These are phyloP conservation scores for Erebia epiphron DNA, from an alignment of 2,888 invertebrate species.

Conservation along the genomic window DNA sequence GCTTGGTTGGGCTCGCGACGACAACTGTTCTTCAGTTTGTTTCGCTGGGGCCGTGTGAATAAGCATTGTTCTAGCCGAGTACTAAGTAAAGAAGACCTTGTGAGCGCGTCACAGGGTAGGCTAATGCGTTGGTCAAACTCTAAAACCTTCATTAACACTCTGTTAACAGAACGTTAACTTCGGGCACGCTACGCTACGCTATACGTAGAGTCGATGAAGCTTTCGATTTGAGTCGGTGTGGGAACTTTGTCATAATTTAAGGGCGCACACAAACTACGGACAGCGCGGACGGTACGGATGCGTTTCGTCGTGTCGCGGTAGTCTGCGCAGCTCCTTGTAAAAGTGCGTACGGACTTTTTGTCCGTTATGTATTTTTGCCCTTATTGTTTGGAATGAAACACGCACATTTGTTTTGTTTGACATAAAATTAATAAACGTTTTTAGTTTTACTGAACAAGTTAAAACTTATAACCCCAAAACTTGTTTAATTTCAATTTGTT, in stretches of 20 bases:
- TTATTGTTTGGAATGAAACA: too few species aligned
- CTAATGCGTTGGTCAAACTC: slow-evolving; percentile 26
- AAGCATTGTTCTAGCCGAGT: slow-evolving; percentile 55
- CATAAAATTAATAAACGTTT: too few species aligned
- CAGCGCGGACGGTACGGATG: too few species aligned
- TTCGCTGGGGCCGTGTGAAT: slow-evolving; percentile 74
- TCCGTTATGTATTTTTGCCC: too few species aligned
- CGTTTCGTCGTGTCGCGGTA: too few species aligned
- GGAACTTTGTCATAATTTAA: background rate
- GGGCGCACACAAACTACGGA: too few species aligned
- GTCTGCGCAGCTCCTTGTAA: too few species aligned
- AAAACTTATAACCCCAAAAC: too few species aligned
- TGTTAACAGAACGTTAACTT: slow-evolving; percentile 16
- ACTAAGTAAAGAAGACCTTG: slow-evolving; percentile 43
- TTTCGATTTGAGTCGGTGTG: background rate
- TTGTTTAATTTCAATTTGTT: too few species aligned
- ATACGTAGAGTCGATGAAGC: background rate
- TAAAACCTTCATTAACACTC: slow-evolving; percentile 18
- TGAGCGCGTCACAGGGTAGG: slow-evolving; percentile 37
- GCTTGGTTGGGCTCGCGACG: slow-evolving; percentile 64
- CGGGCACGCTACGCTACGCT: background rate
- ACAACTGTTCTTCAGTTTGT: slow-evolving; percentile 59
- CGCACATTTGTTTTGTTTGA: too few species aligned
- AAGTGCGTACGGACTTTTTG: too few species aligned
- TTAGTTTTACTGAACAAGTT: too few species aligned